Percentiles rank a stretch among this genome's conserved stretches.
Evolutionary conservation across 2,113 vertebrate genomes (phyloP).

Genomic region (Eclectus roratus): DNA sequence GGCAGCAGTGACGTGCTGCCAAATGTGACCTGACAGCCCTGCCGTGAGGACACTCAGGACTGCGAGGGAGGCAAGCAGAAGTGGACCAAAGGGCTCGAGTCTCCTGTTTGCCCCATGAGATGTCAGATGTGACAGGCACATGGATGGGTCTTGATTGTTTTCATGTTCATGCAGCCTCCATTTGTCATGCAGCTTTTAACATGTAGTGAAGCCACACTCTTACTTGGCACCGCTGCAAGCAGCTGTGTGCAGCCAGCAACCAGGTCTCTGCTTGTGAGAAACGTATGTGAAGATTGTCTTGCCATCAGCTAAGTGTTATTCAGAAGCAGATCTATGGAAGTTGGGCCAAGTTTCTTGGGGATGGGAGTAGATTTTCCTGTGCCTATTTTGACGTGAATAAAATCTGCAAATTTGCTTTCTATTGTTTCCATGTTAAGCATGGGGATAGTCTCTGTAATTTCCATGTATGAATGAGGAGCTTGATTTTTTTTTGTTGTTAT

Average conservation of each 20-base stretch:
- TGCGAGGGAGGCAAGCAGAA: background rate
- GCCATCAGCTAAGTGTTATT: background rate
- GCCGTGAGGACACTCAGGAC: background rate
- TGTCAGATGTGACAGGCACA: background rate
- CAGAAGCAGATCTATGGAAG: background rate
- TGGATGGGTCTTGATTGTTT: background rate
- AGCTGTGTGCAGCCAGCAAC: background rate
- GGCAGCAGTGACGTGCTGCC: background rate
- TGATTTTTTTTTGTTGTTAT: background rate
- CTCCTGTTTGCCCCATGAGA: background rate
- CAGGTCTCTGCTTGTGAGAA: background rate
- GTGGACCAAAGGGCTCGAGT: background rate
- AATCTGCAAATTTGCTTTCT: background rate
- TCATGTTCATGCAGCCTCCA: background rate
- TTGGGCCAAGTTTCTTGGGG: background rate
- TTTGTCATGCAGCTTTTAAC: background rate
- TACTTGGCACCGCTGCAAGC: background rate
- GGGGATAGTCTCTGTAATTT: background rate
- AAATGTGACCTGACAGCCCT: background rate
- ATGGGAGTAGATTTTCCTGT: background rate
- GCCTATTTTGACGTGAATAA: background rate
- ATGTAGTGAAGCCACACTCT: background rate
- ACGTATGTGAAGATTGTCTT: background rate
- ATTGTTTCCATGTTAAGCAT: background rate
- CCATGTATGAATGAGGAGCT: background rate